Conservation (phyloP, 2,113 vertebrate genomes). For the Microcebus griseorufus region DNA sequence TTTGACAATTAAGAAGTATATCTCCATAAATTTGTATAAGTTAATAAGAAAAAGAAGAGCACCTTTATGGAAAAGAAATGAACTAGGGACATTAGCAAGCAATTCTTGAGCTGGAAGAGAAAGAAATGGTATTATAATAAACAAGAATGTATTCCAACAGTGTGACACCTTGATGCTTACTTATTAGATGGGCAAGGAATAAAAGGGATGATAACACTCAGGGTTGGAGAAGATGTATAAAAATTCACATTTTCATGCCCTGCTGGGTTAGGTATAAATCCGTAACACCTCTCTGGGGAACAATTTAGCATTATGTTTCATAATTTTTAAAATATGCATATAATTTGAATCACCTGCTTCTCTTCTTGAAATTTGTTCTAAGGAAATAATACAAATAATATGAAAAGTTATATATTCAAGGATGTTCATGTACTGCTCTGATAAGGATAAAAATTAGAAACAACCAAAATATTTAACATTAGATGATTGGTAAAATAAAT, state of each 20-base stretch:
- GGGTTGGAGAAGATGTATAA: neutral
- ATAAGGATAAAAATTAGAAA: slow-evolving; percentile 39
- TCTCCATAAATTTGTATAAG: neutral
- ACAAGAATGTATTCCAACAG: neutral
- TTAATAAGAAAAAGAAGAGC: neutral
- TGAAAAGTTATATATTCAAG: neutral
- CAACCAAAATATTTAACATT: neutral
- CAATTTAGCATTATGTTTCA: slow-evolving; percentile 7
- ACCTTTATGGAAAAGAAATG: neutral
- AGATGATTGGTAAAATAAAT: neutral
- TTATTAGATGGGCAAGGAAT: neutral
- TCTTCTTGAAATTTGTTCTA: slow-evolving; percentile 28
- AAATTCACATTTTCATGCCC: neutral
- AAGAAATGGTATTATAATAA: neutral
- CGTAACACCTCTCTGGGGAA: neutral
- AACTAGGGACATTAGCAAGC: neutral
- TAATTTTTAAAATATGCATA: neutral
- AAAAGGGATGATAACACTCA: neutral
- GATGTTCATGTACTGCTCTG: neutral
- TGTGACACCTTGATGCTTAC: neutral
- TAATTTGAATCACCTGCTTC: neutral
- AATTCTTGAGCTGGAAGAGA: slow-evolving; percentile 15
- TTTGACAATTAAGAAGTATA: neutral
- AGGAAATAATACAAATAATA: neutral
- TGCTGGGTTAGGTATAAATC: neutral